These are phyloP conservation scores for Leucania comma DNA, from an alignment of 2,888 invertebrate species.

Conservation along the genomic window DNA sequence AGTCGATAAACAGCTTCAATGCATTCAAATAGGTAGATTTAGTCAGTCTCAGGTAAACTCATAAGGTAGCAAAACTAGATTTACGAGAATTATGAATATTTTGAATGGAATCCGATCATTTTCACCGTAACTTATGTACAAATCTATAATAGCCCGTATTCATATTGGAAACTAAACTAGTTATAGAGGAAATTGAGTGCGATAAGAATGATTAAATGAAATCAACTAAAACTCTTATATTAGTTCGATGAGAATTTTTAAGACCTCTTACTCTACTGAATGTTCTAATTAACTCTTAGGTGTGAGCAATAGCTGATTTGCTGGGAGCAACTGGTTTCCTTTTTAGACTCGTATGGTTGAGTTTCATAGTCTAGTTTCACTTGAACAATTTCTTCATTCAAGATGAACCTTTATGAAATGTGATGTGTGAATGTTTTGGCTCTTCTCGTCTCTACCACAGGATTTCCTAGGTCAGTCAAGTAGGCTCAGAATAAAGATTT, in stretches of 20 bases:
- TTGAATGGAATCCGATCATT: background rate
- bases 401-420: too few relatives aligned
- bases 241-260: background rate
- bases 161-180: slow-evolving; percentile 27
- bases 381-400: background rate
- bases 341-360: background rate
- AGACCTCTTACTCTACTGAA: background rate
- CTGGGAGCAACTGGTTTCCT: background rate
- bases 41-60: slow-evolving; percentile 6
- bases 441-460: background rate
- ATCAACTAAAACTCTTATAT: slow-evolving; percentile 8
- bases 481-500: too few relatives aligned
- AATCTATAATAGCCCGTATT: slow-evolving; percentile 15
- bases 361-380: background rate
- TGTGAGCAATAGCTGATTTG: background rate
- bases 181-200: slow-evolving; percentile 30
- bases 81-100: slow-evolving; percentile 39
- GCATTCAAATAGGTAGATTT: slow-evolving; percentile 22
- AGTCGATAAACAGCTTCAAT: background rate
- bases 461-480: too few relatives aligned
- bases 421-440: too few relatives aligned
- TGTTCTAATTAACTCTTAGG: background rate
- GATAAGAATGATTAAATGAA: slow-evolving; percentile 27
- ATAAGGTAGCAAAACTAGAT: slow-evolving; percentile 24
- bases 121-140: slow-evolving; percentile 17